Percentiles rank a stretch among this genome's conserved stretches.
Conservation (phyloP, 2,888 invertebrate species). For the Andrena flavipes region DNA sequence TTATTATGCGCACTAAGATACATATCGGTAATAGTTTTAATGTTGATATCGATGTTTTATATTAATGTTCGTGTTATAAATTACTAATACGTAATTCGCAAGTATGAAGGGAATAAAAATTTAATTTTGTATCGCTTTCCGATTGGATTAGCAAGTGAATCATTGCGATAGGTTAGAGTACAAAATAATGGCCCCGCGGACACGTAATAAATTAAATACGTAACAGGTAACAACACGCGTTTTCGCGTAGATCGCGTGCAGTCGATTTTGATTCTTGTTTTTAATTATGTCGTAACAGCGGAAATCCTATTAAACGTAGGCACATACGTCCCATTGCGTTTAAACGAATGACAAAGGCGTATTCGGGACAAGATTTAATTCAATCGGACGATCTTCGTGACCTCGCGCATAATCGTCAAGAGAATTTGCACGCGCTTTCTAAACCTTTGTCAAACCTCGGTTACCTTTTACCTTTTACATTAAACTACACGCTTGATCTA, state of each 20-base stretch:
- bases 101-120: too few relatives aligned
- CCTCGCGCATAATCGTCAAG: slow-evolving; percentile 23
- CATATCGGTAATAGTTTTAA: too few relatives aligned
- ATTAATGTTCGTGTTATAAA: too few relatives aligned
- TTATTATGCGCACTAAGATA: too few relatives aligned
- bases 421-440: background rate
- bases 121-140: too few relatives aligned
- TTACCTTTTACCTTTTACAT: background rate
- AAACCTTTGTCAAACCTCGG: background rate
- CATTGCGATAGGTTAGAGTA: too few relatives aligned
- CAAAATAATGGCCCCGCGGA: background rate
- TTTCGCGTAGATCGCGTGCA: background rate
- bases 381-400: slow-evolving; percentile 10
- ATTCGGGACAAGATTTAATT: slow-evolving; percentile 19
- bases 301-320: slow-evolving; percentile 6
- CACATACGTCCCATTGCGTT: background rate
- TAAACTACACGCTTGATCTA: background rate
- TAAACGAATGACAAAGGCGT: slow-evolving; percentile 5
- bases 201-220: background rate
- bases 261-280: slow-evolving; percentile 17
- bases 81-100: too few relatives aligned
- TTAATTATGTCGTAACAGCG: slow-evolving; percentile 23
- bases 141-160: too few relatives aligned
- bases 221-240: background rate
- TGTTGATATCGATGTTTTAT: too few relatives aligned